A percentile compares a stretch with the other conserved stretches of the same genome.
phyloP scores from a whole-genome alignment of 1,140 invertebrate genomes.

The Wiebesia pumilae region DNA sequence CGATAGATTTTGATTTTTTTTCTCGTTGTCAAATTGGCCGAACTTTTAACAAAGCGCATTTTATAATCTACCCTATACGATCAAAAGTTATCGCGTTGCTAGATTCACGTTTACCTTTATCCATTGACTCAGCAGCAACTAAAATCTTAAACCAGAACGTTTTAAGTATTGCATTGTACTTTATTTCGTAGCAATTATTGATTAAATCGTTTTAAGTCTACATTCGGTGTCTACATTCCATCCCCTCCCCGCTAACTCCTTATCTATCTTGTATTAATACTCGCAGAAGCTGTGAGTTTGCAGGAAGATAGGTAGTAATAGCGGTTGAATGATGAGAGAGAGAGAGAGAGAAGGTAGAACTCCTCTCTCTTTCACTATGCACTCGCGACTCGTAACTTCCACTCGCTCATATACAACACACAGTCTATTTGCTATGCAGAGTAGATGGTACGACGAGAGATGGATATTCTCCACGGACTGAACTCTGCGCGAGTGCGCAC shows the following conservation, averaged over 20 bases:
- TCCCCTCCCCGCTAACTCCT: no score
- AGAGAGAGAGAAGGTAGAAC: background rate
- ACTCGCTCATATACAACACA: no score
- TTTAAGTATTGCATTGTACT: no score
- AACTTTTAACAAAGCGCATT: background rate
- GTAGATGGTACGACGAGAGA: constrained; percentile 37
- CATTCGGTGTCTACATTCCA: no score
- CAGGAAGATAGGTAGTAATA: background rate
- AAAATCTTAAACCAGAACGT: no score
- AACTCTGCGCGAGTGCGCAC: constrained; percentile 39
- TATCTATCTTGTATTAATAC: no score
- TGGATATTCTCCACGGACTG: constrained; percentile 39
- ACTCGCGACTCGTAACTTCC: no score
- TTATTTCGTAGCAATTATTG: no score
- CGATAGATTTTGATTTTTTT: background rate
- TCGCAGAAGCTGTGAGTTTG: no score
- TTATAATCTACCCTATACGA: background rate
- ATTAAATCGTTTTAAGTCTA: no score
- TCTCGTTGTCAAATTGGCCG: background rate
- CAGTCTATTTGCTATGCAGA: constrained; percentile 46
- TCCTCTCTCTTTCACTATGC: no score
- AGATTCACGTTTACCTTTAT: background rate
- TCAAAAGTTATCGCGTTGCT: background rate
- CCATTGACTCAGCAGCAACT: no score
- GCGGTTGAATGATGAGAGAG: background rate